Conservation (phyloP, 2,797 vertebrate species). For the Eulemur mongoz region DNA sequence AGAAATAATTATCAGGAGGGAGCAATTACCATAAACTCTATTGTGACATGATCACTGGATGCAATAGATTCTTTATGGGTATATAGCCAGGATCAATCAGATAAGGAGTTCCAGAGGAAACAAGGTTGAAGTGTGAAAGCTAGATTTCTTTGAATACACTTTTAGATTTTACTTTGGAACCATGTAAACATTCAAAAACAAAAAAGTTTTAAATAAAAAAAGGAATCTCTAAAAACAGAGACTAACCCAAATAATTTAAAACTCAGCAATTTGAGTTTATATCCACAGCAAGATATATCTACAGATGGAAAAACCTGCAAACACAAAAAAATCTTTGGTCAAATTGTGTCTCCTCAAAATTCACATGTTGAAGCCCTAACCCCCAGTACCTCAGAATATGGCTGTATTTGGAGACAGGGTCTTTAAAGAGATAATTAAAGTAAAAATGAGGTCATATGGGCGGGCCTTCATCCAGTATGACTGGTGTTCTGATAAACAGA, state of each 20-base stretch:
- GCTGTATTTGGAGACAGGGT: background rate
- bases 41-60: background rate
- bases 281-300: background rate
- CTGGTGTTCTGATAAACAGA: background rate
- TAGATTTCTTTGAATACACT: background rate
- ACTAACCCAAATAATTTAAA: background rate
- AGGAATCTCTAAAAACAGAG: background rate
- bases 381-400: background rate
- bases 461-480: background rate
- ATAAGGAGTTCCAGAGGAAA: background rate
- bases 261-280: background rate
- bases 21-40: background rate
- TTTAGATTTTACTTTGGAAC: background rate
- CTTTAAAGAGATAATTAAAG: background rate
- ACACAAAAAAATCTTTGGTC: background rate
- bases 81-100: background rate
- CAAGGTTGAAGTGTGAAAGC: background rate
- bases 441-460: background rate
- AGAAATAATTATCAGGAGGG: background rate
- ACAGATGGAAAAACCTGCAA: background rate
- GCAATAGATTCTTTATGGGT: background rate
- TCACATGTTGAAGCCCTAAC: background rate
- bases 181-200: background rate
- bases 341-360: background rate
- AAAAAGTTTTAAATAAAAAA: background rate